Evolutionary conservation across 2,113 vertebrate genomes (phyloP).

Genomic region (Anhinga anhinga): DNA sequence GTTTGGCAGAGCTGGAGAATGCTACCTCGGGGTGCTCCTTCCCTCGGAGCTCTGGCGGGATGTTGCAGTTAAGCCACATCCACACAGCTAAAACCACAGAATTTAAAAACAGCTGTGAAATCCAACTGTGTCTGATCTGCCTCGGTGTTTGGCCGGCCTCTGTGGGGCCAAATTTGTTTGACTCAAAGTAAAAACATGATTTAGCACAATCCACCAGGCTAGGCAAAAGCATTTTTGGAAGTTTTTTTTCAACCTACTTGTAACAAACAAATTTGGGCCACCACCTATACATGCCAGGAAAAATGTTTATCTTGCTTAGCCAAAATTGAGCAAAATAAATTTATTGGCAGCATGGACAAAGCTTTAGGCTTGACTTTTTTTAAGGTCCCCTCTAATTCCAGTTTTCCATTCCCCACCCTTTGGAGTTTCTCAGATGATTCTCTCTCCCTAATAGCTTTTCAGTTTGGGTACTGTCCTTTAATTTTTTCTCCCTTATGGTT

Average conservation of each 20-base stretch:
- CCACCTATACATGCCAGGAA: constrained; percentile 37
- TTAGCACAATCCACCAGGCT: constrained; percentile 25
- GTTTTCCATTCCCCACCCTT: constrained; percentile 27
- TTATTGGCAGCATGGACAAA: constrained; percentile 27
- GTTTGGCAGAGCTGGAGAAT: background rate
- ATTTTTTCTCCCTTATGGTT: background rate
- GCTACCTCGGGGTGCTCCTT: background rate
- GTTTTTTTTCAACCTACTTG: background rate
- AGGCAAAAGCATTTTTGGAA: constrained; percentile 32
- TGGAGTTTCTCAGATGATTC: background rate
- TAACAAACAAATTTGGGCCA: constrained; percentile 46
- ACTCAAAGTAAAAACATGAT: constrained; percentile 29
- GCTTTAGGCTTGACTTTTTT: background rate
- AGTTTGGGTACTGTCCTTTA: background rate
- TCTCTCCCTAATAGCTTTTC: background rate
- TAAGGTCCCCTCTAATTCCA: background rate
- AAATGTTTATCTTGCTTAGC: constrained; percentile 40
- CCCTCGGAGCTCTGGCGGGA: background rate
- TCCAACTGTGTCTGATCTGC: constrained; percentile 16
- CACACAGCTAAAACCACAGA: constrained; percentile 19
- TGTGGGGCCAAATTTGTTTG: background rate
- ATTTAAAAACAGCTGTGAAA: constrained; percentile 35
- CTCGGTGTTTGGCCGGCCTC: background rate
- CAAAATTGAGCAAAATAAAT: constrained; percentile 35
- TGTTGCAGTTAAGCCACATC: constrained; percentile 44